A percentile compares a stretch with the other conserved stretches of the same genome.
These are phyloP conservation scores for Himalopsyche phryganea DNA, from an alignment of 1,140 invertebrate genomes.

Conservation along the genomic window DNA sequence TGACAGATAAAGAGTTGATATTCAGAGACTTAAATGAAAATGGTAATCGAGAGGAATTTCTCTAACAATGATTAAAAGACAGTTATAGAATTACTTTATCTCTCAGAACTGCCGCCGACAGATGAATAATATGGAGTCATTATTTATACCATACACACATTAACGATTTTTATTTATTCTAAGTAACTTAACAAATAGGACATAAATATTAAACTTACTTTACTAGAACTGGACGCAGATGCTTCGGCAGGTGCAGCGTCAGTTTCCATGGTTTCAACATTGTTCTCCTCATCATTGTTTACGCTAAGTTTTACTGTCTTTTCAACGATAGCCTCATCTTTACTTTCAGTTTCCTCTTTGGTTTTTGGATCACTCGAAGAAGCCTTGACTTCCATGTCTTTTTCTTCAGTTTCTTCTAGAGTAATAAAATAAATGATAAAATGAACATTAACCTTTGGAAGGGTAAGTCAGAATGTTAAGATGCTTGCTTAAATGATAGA, in stretches of 20 bases:
- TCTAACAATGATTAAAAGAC: too few species aligned
- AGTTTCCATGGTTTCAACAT: neutral
- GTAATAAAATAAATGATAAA: neutral
- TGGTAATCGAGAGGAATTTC: too few species aligned
- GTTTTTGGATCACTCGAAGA: conserved; percentile 6
- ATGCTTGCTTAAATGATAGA: too few species aligned
- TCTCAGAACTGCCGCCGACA: too few species aligned
- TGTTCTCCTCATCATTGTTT: neutral
- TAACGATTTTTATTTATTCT: too few species aligned
- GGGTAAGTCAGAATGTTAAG: too few species aligned
- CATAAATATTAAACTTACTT: neutral
- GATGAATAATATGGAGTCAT: too few species aligned
- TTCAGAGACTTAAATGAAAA: too few species aligned
- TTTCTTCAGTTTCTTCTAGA: conserved; percentile 22
- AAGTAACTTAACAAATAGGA: neutral
- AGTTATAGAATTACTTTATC: too few species aligned
- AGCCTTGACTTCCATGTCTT: conserved; percentile 11
- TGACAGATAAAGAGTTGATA: too few species aligned
- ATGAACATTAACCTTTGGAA: too few species aligned
- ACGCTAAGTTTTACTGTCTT: conserved; percentile 26
- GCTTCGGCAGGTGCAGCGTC: neutral
- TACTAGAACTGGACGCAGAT: neutral
- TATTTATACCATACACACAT: too few species aligned
- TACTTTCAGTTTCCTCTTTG: conserved; percentile 17
- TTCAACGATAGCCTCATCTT: neutral